phyloP scores from a whole-genome alignment of 2,888 invertebrate genomes.

The Xanthia icteritia region DNA sequence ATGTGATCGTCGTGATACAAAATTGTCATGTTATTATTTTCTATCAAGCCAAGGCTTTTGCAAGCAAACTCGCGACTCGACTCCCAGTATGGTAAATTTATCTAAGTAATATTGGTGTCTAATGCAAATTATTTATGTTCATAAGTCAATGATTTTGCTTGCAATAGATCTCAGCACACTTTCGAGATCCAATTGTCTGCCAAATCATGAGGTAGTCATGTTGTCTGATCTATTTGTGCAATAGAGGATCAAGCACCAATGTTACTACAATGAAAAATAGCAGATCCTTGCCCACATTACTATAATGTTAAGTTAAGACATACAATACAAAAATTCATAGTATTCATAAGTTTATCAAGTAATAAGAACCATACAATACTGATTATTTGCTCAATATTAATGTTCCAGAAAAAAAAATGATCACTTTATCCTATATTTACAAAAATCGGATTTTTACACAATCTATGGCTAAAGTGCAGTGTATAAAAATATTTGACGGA shows the following conservation, averaged over 20 bases:
- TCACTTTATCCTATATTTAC: slow-evolving; percentile 82
- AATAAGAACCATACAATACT: slow-evolving; percentile 71
- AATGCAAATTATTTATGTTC: slow-evolving; percentile 31
- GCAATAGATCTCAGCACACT: slow-evolving; percentile 52
- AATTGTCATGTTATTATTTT: slow-evolving; percentile 60
- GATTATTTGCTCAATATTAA: slow-evolving; percentile 70
- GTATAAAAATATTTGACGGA: slow-evolving; percentile 76
- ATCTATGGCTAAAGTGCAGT: slow-evolving; percentile 76
- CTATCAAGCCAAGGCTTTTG: slow-evolving; percentile 55
- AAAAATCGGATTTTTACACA: slow-evolving; percentile 74
- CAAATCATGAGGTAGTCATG: slow-evolving; percentile 87
- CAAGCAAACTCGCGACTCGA: slow-evolving; percentile 55
- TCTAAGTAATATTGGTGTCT: slow-evolving; percentile 28
- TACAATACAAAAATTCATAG: slow-evolving; percentile 65
- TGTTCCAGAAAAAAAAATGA: slow-evolving; percentile 63
- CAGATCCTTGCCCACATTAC: slow-evolving; percentile 57
- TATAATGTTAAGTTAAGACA: slow-evolving; percentile 55
- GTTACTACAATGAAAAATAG: slow-evolving; percentile 61
- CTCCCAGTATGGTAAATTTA: slow-evolving; percentile 26
- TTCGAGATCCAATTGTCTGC: slow-evolving; percentile 79
- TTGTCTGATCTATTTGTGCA: slow-evolving; percentile 79
- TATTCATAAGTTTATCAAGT: slow-evolving; percentile 60
- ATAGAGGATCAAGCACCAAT: slow-evolving; percentile 76
- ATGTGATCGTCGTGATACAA: slow-evolving; percentile 52
- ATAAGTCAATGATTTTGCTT: slow-evolving; percentile 50